Evolutionary conservation across 1,140 invertebrate species (phyloP).

Genomic region (Wasmannia auropunctata): DNA sequence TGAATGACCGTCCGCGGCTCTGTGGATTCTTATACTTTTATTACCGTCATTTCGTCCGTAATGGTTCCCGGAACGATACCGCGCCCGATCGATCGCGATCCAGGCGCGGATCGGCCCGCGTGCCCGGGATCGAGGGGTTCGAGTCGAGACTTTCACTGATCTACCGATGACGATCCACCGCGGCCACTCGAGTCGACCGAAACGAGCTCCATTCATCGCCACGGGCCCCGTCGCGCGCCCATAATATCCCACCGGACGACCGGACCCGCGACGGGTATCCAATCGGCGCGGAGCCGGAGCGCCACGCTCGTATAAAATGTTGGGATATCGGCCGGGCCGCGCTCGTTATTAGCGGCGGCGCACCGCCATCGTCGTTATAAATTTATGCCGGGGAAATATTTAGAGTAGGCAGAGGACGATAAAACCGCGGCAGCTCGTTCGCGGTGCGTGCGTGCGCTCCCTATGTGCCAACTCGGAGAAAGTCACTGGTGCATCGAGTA

Average conservation of each 20-base stretch:
- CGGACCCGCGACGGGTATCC: slow-evolving; percentile 15
- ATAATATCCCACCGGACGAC: slow-evolving; percentile 45
- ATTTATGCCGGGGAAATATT: slow-evolving; percentile 74
- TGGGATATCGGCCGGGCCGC: not conserved
- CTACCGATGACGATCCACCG: slow-evolving; percentile 61
- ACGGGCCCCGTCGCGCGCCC: slow-evolving; percentile 42
- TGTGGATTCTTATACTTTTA: not conserved
- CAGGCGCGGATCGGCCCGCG: slow-evolving; percentile 7
- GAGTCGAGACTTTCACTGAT: slow-evolving; percentile 78
- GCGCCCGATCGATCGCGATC: slow-evolving; percentile 19
- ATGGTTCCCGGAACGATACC: not conserved
- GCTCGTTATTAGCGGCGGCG: slow-evolving; percentile 66
- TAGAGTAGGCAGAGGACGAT: slow-evolving; percentile 74
- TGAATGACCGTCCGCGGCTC: not conserved
- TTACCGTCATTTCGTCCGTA: not conserved
- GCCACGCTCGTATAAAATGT: slow-evolving; percentile 36
- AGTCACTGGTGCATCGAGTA: slow-evolving; percentile 63
- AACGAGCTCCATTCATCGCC: slow-evolving; percentile 69
- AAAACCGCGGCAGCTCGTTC: slow-evolving; percentile 48
- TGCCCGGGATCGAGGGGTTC: slow-evolving; percentile 24
- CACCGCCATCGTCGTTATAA: slow-evolving; percentile 68
- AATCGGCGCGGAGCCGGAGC: not conserved
- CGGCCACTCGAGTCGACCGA: slow-evolving; percentile 44
- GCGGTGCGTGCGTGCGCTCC: slow-evolving; percentile 5
- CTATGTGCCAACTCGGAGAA: slow-evolving; percentile 49